phyloP scores from a whole-genome alignment of 2,113 vertebrate genomes.

The Thamnaconus septentrionalis region DNA sequence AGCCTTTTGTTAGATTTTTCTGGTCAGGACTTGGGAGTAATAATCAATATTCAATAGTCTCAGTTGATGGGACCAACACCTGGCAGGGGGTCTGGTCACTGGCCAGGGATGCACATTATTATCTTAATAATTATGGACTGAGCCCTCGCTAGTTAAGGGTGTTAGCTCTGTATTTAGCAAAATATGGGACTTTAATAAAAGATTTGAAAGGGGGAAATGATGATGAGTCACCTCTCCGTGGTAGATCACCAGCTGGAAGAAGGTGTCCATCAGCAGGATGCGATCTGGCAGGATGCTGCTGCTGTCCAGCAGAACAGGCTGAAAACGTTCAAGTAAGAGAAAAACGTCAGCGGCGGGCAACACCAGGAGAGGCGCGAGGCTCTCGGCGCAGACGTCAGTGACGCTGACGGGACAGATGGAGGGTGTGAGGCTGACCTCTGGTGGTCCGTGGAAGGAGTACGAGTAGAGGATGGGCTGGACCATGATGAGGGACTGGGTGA shows the following conservation, averaged over 20 bases:
- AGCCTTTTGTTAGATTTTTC: no score
- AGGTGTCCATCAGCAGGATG: conserved; percentile 97
- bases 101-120: no score
- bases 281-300: conserved; percentile 95
- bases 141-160: no score
- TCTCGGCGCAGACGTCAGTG: not conserved
- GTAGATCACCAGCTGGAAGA: conserved; percentile 98
- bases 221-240: conserved; percentile 87
- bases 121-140: no score
- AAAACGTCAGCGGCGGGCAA: not conserved
- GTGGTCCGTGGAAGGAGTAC: conserved; percentile 94
- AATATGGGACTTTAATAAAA: no score
- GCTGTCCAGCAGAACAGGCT: conserved; percentile 97
- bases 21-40: no score
- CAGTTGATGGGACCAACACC: no score
- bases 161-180: no score
- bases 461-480: conserved; percentile 97
- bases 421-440: conserved; percentile 83
- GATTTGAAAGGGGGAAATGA: no score
- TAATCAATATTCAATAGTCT: no score
- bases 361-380: not conserved
- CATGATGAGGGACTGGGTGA: conserved; percentile 98
- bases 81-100: no score
- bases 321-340: not conserved
- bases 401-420: not conserved